These are phyloP conservation scores for Gymnoscopelus microlampas DNA, from an alignment of 2,797 vertebrate species.

Conservation along the genomic window DNA sequence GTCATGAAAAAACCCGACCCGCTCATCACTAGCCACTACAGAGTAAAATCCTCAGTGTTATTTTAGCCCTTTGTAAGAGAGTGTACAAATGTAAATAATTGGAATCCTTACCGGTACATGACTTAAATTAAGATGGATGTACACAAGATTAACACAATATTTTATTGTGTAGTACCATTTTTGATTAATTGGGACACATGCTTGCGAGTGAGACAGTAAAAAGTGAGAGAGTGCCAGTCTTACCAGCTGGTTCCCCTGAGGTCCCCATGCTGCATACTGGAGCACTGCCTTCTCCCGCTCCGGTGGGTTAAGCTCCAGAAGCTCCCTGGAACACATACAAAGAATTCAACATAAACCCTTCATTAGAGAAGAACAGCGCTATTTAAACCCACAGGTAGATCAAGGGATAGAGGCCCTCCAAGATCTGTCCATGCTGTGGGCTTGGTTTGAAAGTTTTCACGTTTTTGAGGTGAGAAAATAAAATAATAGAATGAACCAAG, in stretches of 20 bases:
- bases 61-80: too few relatives aligned
- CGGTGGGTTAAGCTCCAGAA: constrained; percentile 74
- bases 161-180: too few relatives aligned
- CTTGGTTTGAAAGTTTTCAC: constrained; percentile 35
- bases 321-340: constrained; percentile 80
- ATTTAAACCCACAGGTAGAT: constrained; percentile 33
- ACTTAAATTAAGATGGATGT: too few relatives aligned
- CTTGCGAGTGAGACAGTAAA: neutral
- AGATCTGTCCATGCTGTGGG: constrained; percentile 56
- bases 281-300: constrained; percentile 68
- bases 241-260: constrained; percentile 85
- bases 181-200: neutral
- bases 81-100: too few relatives aligned
- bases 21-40: too few relatives aligned
- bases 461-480: constrained; percentile 40
- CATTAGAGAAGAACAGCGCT: constrained; percentile 26
- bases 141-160: too few relatives aligned
- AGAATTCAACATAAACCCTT: constrained; percentile 43
- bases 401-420: constrained; percentile 18
- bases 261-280: constrained; percentile 85
- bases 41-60: too few relatives aligned
- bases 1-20: too few relatives aligned
- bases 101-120: too few relatives aligned
- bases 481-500: constrained; percentile 49
- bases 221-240: constrained; percentile 33